Evolutionary conservation across 2,797 vertebrate genomes (phyloP), one percentile per base, ranked within the genome.

Genomic region (Adrianichthys oophorus): DNA sequence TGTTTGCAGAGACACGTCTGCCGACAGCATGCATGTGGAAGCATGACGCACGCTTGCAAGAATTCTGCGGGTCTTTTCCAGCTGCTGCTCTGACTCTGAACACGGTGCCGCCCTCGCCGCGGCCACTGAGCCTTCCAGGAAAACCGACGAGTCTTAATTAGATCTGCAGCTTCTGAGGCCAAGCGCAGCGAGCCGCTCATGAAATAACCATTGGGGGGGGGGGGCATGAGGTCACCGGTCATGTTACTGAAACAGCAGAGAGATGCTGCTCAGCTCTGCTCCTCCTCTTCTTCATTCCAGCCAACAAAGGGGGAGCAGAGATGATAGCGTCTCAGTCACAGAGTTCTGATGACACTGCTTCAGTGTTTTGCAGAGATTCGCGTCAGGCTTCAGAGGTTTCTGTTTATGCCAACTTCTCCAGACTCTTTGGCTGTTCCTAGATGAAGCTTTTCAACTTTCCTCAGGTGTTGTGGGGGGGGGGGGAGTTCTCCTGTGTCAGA

Each of bases 61-160:
- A 72, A 58, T 73, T 48, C 15, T 41, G 57, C 64, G 63, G 41
- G 32, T 72, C 65, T 70, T 46, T 57, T 58, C 62, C 57, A 26
- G 29, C 4, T 63, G 74, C 41, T 52, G 67, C 72, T 65, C 40
- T 2, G 13, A 51, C 71, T 73, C 54, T 72, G 77, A 76, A 76
- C 69, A 52, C 52, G 15, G 64, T 17, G 41, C 15, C 69, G 24
- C 62, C 60, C 41, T 62, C 29, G 6, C 63, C 26, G 21, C 16
- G 66, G 52, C 53, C 15, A 43, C 44, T 1, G 18, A 65, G 69
- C 59, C 50, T 72, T 72, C 65, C 41, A 84, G 70, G 80, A 78
- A 79, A 54, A 58, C 48, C 65, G 53, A 65, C 64, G 7, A 60
- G 57, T 66, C 70, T 68, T 81, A 74, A 85, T 85, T 67, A 85